Conservation (phyloP, 2,797 vertebrate species). For the Phrynocephalus forsythii region DNA sequence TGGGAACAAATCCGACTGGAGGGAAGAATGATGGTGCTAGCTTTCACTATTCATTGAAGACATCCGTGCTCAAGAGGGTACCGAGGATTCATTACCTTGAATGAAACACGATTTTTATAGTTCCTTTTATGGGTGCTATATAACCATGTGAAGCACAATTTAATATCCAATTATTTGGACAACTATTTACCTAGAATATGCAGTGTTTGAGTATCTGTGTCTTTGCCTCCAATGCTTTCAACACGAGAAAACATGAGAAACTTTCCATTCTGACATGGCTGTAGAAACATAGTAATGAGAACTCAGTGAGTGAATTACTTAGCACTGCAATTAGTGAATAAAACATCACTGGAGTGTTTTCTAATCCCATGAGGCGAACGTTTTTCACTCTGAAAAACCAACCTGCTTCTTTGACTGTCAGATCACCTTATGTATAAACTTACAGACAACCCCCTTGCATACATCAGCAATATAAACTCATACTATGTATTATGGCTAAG, state of each 20-base stretch:
- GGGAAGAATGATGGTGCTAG: not conserved
- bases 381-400: not conserved
- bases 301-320: not conserved
- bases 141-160: not conserved
- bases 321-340: not conserved
- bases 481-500: not conserved
- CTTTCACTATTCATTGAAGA: not conserved
- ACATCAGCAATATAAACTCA: not conserved
- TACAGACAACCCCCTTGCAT: not conserved
- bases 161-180: not conserved
- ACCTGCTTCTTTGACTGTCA: slow-evolving; percentile 4
- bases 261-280: not conserved
- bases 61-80: not conserved
- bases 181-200: not conserved
- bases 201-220: not conserved
- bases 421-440: not conserved
- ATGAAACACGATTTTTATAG: slow-evolving; percentile 23
- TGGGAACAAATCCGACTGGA: not conserved
- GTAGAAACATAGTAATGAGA: not conserved
- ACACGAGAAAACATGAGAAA: not conserved
- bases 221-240: not conserved
- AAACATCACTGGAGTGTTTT: not conserved
- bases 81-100: not conserved
- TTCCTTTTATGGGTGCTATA: not conserved
- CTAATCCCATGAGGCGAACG: not conserved